Evolutionary conservation across 2,113 vertebrate species (phyloP), one percentile per base, ranked within the genome.

Genomic region (Apeltes quadracus): DNA sequence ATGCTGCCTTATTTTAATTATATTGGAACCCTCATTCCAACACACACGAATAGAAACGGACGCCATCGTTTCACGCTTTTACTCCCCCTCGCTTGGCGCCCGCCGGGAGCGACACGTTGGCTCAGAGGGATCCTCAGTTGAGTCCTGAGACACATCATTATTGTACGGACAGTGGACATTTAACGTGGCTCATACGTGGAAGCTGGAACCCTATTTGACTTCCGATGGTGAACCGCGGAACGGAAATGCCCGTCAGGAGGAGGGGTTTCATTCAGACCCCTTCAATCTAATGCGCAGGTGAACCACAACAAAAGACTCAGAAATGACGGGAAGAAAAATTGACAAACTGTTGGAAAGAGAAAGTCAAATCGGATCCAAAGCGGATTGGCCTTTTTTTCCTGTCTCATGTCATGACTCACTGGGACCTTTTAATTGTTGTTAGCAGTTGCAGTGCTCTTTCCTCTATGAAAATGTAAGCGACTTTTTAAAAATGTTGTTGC

Each of bases 401-500:
- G 62, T 16, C 44, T 25, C 48, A 36, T 3, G 5, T 11, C 20
- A n/a, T 15, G 44, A 13, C 20, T 50, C 15, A 16, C 44, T 11
- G 62, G 13, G 32, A 27, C 23, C 15, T 13, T 10, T 41, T 9
- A 61, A 10, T 16, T 11, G 1, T 16, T 34, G 7, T 34, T 5
- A 34, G 32, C 32, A 34, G 32, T 34, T 34, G 32, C 32, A 7
- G 32, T 34, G 32, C 6, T 34, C 6, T 34, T 34, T 34, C 32
- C 32, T 34, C 32, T 34, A 7, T 34, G 32, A 7, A 34, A 5
- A 34, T 34, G 13, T 16, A 1, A 3, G 12, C 7, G 27, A 12
- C 48, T 58, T 80, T 70, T 73, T 51, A n/a, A n/a, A 61, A 70
- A 72, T 46, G 74, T 56, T 81, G 34, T 78, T 72, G 20, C n/a